Conservation (phyloP, 1,140 invertebrate genomes). For the Amphibalanus amphitrite region DNA sequence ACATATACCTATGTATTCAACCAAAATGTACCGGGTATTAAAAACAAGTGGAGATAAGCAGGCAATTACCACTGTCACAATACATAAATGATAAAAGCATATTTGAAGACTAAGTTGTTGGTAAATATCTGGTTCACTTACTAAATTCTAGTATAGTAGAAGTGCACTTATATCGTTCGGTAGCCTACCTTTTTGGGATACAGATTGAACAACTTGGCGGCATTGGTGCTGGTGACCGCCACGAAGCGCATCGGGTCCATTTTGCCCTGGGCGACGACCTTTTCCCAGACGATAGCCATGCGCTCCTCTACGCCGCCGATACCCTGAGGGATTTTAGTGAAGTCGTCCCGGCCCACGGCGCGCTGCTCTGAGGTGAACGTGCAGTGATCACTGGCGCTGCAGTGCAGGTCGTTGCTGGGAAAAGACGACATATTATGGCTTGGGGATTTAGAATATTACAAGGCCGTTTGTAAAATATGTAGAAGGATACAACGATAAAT, state of each 20-base stretch:
- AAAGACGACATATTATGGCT: slow-evolving; percentile 8
- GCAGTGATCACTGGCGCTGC: slow-evolving; percentile 91
- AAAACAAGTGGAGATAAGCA: no score
- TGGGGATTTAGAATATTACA: no score
- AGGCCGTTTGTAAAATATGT: no score
- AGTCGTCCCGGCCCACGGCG: slow-evolving; percentile 71
- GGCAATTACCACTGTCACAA: no score
- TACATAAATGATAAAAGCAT: no score
- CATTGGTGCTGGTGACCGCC: slow-evolving; percentile 89
- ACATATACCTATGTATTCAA: no score
- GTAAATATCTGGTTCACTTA: no score
- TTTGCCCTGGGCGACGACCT: slow-evolving; percentile 75
- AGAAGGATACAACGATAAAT: no score
- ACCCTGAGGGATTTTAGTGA: slow-evolving; percentile 94
- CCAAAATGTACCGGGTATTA: no score
- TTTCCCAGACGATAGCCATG: slow-evolving; percentile 96
- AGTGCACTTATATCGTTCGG: no score
- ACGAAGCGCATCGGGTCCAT: slow-evolving; percentile 89
- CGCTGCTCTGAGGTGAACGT: slow-evolving; percentile 91
- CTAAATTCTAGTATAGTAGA: no score
- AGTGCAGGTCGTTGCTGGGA: slow-evolving; percentile 68
- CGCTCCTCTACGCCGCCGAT: slow-evolving; percentile 92
- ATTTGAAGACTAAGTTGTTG: no score
- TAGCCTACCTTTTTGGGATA: slow-evolving; percentile 68
- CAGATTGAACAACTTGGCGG: slow-evolving; percentile 95